A percentile compares a stretch with the other conserved stretches of the same genome.
Evolutionary conservation across 2,797 vertebrate species (phyloP).

Genomic region (Esox lucius): DNA sequence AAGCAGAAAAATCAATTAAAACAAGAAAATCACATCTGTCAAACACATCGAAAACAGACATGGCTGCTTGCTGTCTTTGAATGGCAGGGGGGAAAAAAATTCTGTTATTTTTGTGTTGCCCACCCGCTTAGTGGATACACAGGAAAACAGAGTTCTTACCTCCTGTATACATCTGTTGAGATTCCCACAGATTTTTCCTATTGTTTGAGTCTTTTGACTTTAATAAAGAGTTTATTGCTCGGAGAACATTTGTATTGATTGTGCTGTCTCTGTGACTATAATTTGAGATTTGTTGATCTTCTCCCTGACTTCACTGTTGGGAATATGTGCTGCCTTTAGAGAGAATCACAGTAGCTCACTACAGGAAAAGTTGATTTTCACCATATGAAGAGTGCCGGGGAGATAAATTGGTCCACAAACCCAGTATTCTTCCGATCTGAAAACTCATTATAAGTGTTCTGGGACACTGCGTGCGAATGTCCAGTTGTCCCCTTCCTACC

Average conservation of each 20-base stretch:
- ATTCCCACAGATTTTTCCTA: conserved; percentile 41
- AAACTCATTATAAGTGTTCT: not conserved
- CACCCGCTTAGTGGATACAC: conserved; percentile 43
- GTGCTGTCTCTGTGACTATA: conserved; percentile 45
- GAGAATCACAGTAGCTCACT: conserved; percentile 8
- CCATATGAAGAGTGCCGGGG: not conserved
- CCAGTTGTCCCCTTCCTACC: not conserved
- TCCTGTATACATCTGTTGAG: conserved; percentile 30
- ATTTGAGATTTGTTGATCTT: conserved; percentile 55
- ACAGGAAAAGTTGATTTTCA: conserved; percentile 27
- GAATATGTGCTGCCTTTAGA: conserved; percentile 46
- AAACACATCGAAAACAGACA: conserved; percentile 41
- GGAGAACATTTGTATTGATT: conserved; percentile 66
- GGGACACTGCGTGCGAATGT: conserved; percentile 15
- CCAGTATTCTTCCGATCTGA: not conserved
- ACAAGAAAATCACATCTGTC: conserved; percentile 58
- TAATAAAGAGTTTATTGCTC: conserved; percentile 68
- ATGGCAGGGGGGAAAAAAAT: not conserved
- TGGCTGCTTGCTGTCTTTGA: conserved; percentile 17
- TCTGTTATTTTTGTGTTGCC: conserved; percentile 45
- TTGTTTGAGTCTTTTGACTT: conserved; percentile 57
- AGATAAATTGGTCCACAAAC: not conserved
- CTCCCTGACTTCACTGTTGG: conserved; percentile 58
- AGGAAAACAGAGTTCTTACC: conserved; percentile 40
- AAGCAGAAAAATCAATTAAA: conserved; percentile 61